Conservation (phyloP, 2,797 vertebrate species). For the Huso huso region DNA sequence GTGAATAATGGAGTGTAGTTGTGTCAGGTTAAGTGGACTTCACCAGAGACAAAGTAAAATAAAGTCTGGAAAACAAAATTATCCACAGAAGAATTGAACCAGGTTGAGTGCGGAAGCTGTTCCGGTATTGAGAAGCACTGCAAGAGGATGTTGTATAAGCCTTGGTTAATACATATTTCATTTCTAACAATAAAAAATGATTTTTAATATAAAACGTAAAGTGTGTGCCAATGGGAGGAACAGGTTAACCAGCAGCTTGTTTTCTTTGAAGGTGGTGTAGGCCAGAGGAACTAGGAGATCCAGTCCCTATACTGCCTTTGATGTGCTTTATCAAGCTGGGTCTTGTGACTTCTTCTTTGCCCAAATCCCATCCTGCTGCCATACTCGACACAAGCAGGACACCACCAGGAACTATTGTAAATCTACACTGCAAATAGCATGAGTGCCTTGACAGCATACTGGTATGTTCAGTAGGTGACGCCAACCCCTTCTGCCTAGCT, state of each 20-base stretch:
- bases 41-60: too few relatives aligned
- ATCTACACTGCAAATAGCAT: not conserved
- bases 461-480: not conserved
- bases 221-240: not conserved
- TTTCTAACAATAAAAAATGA: not conserved
- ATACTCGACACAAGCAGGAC: not conserved
- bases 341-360: not conserved
- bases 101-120: too few relatives aligned
- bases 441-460: conserved; percentile 19
- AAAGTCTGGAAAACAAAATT: too few relatives aligned
- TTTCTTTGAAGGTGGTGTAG: not conserved
- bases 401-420: not conserved
- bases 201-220: not conserved
- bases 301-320: not conserved
- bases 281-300: not conserved
- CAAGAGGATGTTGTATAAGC: too few relatives aligned
- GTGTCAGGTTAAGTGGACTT: too few relatives aligned
- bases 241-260: not conserved
- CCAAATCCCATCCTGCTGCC: not conserved
- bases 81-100: too few relatives aligned
- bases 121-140: too few relatives aligned
- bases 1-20: too few relatives aligned
- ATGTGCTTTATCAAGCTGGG: not conserved
- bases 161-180: not conserved
- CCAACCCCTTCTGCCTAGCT: conserved; percentile 13